Conservation (phyloP, 2,888 invertebrate species). For the Morpho deidamia region DNA sequence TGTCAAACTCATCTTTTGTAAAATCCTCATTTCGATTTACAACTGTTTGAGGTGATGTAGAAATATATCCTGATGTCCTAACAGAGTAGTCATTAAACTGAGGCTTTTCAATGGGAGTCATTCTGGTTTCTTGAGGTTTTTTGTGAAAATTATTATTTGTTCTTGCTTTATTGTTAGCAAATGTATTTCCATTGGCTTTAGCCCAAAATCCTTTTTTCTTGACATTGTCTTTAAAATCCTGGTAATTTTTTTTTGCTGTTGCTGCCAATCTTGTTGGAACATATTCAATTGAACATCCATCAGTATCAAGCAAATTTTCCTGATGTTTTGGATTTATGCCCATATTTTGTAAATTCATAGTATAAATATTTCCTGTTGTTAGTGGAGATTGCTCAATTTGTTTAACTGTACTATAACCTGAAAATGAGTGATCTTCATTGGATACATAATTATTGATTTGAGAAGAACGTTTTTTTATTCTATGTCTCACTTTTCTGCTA, state of each 20-base stretch:
- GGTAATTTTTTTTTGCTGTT: slow-evolving; percentile 64
- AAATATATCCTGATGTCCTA: slow-evolving; percentile 22
- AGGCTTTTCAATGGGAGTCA: slow-evolving; percentile 1
- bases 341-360: slow-evolving; percentile 58
- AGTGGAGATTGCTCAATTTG: slow-evolving; percentile 51
- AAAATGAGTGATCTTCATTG: slow-evolving; percentile 35
- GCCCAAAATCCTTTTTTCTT: slow-evolving; percentile 67
- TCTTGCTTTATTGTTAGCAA: slow-evolving; percentile 35
- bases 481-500: slow-evolving; percentile 44
- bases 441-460: slow-evolving; percentile 34
- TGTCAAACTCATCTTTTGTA: slow-evolving; percentile 41
- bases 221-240: slow-evolving; percentile 68
- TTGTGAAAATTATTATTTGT: slow-evolving; percentile 20
- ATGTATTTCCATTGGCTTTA: slow-evolving; percentile 56
- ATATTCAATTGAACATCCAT: slow-evolving; percentile 64
- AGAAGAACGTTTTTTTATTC: slow-evolving; percentile 40
- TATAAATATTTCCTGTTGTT: slow-evolving; percentile 63
- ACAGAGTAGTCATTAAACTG: slow-evolving; percentile 8
- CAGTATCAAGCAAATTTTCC: slow-evolving; percentile 40
- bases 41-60: slow-evolving; percentile 7
- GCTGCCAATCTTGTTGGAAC: slow-evolving; percentile 65
- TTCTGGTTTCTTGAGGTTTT: neutral
- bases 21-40: slow-evolving; percentile 34
- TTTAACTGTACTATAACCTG: slow-evolving; percentile 58
- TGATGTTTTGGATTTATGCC: slow-evolving; percentile 37